Conservation (phyloP, 2,797 vertebrate genomes). For the Sebastes melanostomus region DNA sequence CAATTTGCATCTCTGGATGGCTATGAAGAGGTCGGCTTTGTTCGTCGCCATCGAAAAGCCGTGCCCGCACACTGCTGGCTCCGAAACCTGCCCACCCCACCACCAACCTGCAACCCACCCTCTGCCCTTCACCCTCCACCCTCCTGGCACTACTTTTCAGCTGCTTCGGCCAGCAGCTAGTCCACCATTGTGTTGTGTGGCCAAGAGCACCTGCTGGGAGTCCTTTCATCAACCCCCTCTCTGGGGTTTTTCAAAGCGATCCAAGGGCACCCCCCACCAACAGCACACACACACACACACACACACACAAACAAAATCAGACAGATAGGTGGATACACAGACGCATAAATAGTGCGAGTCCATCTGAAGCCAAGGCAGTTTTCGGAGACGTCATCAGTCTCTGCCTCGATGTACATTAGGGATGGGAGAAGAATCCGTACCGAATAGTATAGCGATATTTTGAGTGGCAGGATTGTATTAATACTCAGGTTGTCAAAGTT, state of each 20-base stretch:
- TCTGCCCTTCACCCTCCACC: conserved; percentile 67
- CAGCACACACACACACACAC: neutral
- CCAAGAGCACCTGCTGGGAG: conserved; percentile 77
- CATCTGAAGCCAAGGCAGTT: neutral
- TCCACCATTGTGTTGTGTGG: conserved; percentile 69
- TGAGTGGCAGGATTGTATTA: no score
- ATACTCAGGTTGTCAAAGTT: no score
- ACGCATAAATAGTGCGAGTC: neutral
- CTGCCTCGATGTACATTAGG: no score
- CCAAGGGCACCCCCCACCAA: conserved; percentile 38
- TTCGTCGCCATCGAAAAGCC: conserved; percentile 65
- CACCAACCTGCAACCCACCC: conserved; percentile 53
- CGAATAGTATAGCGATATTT: rapidly evolving
- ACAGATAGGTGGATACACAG: conserved; percentile 1
- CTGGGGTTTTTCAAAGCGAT: conserved; percentile 39
- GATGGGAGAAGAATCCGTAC: no score
- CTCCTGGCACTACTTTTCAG: conserved; percentile 58
- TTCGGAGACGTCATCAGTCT: neutral
- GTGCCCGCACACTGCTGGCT: conserved; percentile 65
- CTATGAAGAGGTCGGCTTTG: conserved; percentile 79
- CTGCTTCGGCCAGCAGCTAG: conserved; percentile 54
- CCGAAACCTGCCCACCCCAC: conserved; percentile 59
- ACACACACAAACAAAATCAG: conserved; percentile 6
- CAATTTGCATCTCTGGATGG: conserved; percentile 80
- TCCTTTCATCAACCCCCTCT: conserved; percentile 68